Base-by-base conservation (phyloP, 2,113 vertebrate species). In the Xenopus laevis region DNA sequence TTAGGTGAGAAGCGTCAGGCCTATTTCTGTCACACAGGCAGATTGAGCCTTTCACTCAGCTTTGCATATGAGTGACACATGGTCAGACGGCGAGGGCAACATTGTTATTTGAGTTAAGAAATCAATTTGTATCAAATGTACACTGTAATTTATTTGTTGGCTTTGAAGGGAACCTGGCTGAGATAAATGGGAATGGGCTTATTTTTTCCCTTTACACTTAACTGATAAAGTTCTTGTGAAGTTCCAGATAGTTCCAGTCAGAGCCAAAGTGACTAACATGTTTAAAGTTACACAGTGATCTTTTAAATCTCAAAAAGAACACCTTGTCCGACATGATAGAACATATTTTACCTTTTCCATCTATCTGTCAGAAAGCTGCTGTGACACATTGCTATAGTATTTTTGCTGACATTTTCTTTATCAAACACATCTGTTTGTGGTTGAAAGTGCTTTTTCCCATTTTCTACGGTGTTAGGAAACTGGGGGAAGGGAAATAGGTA, bases 61-160 rank as follows among this genome's bases (percentile, higher is more conserved):
- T 93, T 87, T 74, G 82, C 87, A 89, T 92, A 89, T 98, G 96
- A 99, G 93, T 98, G 97, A 98, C 96, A 98, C 95, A 94, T 96
- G 93, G 95, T 93, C 95, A 92, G 93, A 91, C 94, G 90, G 89
- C 91, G 92, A 94, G 95, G 94, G 95, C 94, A 95, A 97, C 96
- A 98, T 98, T 99, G 97, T 99, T 99, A 99, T 96, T 98, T 93
- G 94, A 98, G 96, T 98, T 98, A 96, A 98, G 96, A 97, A 99
- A 98, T 98, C 96, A 98, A 99, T 98, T 98, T 98, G 96, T 98
- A 98, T 98, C 96, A 97, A 99, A 98, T 98, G 96, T 98, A 96
- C 95, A 97, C 95, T 98, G 96, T 98, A 98, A 99, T 98, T 98
- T 99, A 99, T 98, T 97, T 98, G 97, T 99, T 97, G 96, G 94